Conservation (phyloP, 1,140 invertebrate species). For the Hyposmocoma kahamanoa region DNA sequence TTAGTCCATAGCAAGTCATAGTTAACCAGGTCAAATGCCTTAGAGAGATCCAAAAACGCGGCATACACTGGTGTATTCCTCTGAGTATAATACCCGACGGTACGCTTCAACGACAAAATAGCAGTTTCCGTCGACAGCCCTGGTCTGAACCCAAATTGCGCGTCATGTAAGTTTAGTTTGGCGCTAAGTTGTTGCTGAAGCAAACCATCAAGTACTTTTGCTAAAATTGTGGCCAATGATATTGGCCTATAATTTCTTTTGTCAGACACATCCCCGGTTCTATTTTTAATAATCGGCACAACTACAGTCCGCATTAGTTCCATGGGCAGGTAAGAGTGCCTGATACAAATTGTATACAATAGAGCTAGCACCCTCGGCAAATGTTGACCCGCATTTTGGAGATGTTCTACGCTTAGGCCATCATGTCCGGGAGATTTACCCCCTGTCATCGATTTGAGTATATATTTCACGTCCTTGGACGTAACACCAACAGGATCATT, state of each 20-base stretch:
- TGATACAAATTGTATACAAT: background rate
- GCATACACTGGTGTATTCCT: background rate
- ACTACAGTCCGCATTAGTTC: background rate
- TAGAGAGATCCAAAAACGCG: background rate
- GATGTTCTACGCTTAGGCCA: conserved; percentile 1
- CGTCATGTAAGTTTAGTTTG: background rate
- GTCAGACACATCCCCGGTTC: background rate
- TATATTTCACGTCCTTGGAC: background rate
- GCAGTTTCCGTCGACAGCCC: conserved; percentile 3
- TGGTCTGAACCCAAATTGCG: conserved; percentile 5
- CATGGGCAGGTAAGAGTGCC: conserved; percentile 1
- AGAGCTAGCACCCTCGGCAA: background rate
- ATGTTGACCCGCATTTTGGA: background rate
- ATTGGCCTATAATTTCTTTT: background rate
- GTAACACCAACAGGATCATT: background rate
- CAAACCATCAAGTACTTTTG: background rate
- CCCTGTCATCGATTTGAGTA: background rate
- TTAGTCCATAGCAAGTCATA: conserved; percentile 1
- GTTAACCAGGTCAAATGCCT: conserved; percentile 4
- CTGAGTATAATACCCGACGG: conserved; percentile 1
- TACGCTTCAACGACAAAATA: conserved; percentile 2
- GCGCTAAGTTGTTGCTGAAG: background rate
- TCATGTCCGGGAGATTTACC: conserved; percentile 2
- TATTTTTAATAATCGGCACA: conserved; percentile 4
- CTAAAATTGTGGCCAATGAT: background rate